Evolutionary conservation across 2,888 invertebrate species (phyloP), one percentile per base, ranked within the genome.

Genomic region (Pardosa pseudoannulata): DNA sequence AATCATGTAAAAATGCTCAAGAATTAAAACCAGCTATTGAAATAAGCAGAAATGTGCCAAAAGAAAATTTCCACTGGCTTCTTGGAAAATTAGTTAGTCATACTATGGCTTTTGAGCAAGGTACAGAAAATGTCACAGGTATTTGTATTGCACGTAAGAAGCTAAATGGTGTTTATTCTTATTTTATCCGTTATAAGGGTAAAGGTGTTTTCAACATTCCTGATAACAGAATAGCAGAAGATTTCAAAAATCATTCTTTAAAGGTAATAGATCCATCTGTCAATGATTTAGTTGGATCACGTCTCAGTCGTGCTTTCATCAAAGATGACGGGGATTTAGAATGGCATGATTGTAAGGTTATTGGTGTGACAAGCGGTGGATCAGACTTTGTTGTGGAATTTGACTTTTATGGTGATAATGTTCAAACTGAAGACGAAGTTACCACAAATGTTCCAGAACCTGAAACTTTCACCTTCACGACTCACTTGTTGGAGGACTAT

Each of bases 241-340:
- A 87, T 87, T 76, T 74, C 7, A 75, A 71, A 75, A 87, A 64
- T 39, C 39, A 72, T 23, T 65, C 32, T 65, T 23, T 87, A 11
- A 78, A 74, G 16, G 50, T 87, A 2, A 39, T 75, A 28, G 87
- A 87, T 50, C 87, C 87, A 27, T 72, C 87, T n/a, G 39, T 36
- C 11, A 74, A 73, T 62, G 80, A 87, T 65, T 23, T 87, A 13
- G 31, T 87, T 75, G 87, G 87, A 7, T 75, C 80, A n/a, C 41
- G 50, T 16, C 75, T 87, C 27, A 87, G 87, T 41, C 78, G 80
- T 27, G 87, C 87, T 29, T 87, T 87, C 27, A 79, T 87, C n/a
- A 87, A 87, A 50, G 87, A 87, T 76, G 87, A 87, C 65, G 87
- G 87, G 41, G 87, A 87, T 46, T 50, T 87, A n/a, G 87, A 87